Base-by-base conservation (phyloP, 2,888 invertebrate species). In the Belgica antarctica region DNA sequence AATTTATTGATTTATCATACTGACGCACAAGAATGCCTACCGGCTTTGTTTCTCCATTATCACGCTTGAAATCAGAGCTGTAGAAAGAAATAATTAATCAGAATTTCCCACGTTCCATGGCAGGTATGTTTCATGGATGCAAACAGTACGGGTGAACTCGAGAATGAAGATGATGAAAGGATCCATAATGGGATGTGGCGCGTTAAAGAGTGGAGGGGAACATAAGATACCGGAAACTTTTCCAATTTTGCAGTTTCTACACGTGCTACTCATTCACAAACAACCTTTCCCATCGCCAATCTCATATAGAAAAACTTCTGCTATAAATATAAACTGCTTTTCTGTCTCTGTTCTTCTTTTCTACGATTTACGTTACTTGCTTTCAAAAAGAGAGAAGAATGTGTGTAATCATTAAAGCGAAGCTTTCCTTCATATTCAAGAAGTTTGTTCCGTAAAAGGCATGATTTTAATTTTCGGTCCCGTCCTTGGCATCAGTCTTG, bases 221-320 rank as follows among this genome's bases (percentile, higher is more conserved):
- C n/a, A 10, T 5, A 46, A 46, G 46, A 46, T 15, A n/a, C 17
- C 12, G 52, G 17, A 17, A 62, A 62, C 5, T 62, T 34, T 62
- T 34, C 62, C 34, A 62, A 62, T 62, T 62, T 62, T 34, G 62
- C 31, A 62, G 34, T 34, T 62, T 34, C 8, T 28, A 28, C 62
- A 62, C 62, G 62, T 62, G 62, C 62, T 62, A n/a, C 34, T 36
- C 34, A 62, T 36, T 24, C n/a, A 15, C 19, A 62, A 10, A 62
- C 62, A 52, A 52, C 52, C 52, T 52, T 52, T n/a, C 52, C 17
- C 52, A 22, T 52, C 52, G 52, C 22, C 17, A 52, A 19, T 52
- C 22, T 52, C 52, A 8, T 52, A 17, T 41, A 52, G 52, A 2
- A 52, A 10, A 41, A 52, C 19, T 52, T 52, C 17, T 61, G 28